A percentile compares a stretch with the other conserved stretches of the same genome.
These are phyloP conservation scores for Halcyon chelicuti DNA, from an alignment of 2,797 vertebrate species.

Conservation along the genomic window DNA sequence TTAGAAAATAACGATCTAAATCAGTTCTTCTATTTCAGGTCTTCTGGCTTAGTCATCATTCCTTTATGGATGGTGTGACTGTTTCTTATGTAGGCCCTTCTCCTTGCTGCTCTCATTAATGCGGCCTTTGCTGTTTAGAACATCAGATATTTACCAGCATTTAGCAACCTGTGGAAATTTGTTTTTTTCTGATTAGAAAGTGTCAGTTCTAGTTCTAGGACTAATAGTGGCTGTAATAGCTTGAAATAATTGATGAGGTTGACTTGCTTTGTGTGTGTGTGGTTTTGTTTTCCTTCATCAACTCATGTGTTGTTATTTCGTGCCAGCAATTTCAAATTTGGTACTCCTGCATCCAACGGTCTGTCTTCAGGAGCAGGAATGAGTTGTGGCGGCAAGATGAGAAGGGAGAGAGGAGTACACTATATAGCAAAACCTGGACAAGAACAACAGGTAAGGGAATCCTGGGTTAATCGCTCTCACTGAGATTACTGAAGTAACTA, in stretches of 20 bases:
- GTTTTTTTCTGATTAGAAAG: background rate
- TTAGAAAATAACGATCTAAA: conserved; percentile 8
- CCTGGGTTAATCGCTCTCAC: background rate
- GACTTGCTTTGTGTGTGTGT: background rate
- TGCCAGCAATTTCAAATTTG: conserved; percentile 79
- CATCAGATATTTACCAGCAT: background rate
- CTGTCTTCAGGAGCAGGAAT: conserved; percentile 78
- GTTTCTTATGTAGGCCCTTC: background rate
- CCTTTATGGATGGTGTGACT: conserved; percentile 15
- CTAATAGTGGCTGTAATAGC: background rate
- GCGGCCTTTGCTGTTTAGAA: background rate
- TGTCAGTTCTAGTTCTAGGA: background rate
- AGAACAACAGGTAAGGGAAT: conserved; percentile 79
- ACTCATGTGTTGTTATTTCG: background rate
- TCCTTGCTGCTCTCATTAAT: background rate
- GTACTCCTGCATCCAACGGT: conserved; percentile 87
- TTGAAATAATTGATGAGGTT: background rate
- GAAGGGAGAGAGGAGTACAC: conserved; percentile 84
- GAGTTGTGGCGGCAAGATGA: conserved; percentile 90
- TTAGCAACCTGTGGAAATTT: background rate
- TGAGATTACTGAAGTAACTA: background rate
- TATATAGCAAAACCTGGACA: conserved; percentile 80
- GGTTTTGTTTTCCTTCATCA: background rate
- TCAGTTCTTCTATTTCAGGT: conserved; percentile 26
- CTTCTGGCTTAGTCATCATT: conserved; percentile 43